Base-by-base conservation (phyloP, 2,797 vertebrate genomes). In the Monodelphis domestica region DNA sequence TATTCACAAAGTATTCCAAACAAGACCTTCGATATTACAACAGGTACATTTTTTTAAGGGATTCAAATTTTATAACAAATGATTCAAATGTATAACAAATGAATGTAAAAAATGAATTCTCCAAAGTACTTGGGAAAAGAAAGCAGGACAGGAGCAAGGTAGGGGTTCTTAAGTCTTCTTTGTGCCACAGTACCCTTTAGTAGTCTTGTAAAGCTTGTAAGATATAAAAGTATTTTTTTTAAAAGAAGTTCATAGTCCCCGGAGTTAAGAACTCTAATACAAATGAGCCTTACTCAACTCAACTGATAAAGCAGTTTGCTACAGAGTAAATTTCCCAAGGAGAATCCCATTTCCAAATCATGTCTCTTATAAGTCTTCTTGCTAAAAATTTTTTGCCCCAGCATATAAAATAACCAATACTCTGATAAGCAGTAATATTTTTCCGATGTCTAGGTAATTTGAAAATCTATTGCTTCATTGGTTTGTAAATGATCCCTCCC, bases 191-290 rank as follows among this genome's bases (percentile, higher is more conserved):
- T 6, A 70, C 70, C 12, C 70, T 26, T 50, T 84, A 38, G 38
- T 38, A 84, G 24, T 84, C 38, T 50, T 21, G 38, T 26, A 45
- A 84, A 84, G 1, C 38, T 38, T 84, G 50, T 26, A n/a, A 70
- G 33, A 70, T 90, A 45, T 30, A 53, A 89, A 59, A 54, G 89
- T 55, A 93, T 55, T 89, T 87, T n/a, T 90, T 29, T 54, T 93
- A 54, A 59, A 91, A 92, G 90, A 89, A 87, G 45, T 56, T 54
- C 38, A 63, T 54, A 87, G 54, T 63, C 55, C 91, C 26, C 12
- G 50, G 70, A n/a, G 70, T 84, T 78, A 84, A 84, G 38, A 84
- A 50, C 38, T 84, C 21, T 12, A 84, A 3, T 45, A 84, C 38
- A 84, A 84, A 84, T 24, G 38, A 84, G 21, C 38, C 1, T 21